Conservation (phyloP, 2,113 vertebrate species). For the Cyprinodon brontotheroides region DNA sequence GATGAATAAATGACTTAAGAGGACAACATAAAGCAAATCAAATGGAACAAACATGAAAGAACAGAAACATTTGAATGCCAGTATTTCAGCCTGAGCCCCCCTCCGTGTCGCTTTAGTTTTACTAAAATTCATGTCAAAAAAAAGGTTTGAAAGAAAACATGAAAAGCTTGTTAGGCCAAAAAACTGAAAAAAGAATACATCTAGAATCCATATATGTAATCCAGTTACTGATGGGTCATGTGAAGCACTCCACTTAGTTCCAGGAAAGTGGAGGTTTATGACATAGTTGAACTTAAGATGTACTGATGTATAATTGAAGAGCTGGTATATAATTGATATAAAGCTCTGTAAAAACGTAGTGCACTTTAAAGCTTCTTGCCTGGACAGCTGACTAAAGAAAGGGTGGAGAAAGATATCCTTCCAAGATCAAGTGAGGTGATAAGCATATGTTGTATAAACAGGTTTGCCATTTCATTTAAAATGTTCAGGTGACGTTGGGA, state of each 20-base stretch:
- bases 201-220: constrained; percentile 8
- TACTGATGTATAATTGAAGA: constrained; percentile 63
- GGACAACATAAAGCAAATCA: constrained; percentile 50
- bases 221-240: constrained; percentile 50
- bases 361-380: constrained; percentile 60
- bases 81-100: too few species aligned
- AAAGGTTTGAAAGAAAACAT: not conserved
- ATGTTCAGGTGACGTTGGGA: not conserved
- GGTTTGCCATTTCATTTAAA: constrained; percentile 6
- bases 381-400: constrained; percentile 29
- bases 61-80: constrained; percentile 12
- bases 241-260: constrained; percentile 47
- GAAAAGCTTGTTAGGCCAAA: constrained; percentile 1
- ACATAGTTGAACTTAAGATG: constrained; percentile 57
- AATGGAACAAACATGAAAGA: constrained; percentile 46
- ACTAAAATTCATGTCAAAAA: constrained; percentile 5
- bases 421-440: constrained; percentile 52
- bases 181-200: not conserved
- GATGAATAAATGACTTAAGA: constrained; percentile 78
- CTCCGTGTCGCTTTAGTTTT: not conserved
- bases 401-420: constrained; percentile 19
- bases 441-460: constrained; percentile 12
- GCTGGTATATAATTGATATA: constrained; percentile 68
- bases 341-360: constrained; percentile 49
- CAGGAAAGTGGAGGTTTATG: constrained; percentile 50